Conservation (phyloP, 2,888 invertebrate genomes). For the Conops quadrifasciatus region DNA sequence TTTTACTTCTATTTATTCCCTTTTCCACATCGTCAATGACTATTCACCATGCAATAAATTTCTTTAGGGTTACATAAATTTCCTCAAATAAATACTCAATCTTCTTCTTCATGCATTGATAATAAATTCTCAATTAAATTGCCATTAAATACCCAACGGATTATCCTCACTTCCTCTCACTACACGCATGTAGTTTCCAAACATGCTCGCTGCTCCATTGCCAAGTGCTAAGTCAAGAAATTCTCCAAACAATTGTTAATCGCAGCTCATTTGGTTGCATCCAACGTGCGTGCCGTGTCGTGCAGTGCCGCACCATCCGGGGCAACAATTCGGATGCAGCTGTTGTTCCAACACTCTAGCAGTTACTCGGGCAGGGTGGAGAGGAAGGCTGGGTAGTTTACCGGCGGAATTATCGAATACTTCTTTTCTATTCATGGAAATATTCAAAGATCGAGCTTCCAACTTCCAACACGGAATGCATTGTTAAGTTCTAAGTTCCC, state of each 20-base stretch:
- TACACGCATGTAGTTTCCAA: no score
- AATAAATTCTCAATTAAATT: neutral
- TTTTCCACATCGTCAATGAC: no score
- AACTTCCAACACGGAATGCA: neutral
- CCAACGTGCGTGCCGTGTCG: constrained; percentile 9
- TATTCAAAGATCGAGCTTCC: neutral
- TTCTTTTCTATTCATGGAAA: neutral
- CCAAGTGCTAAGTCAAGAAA: constrained; percentile 13
- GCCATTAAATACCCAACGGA: neutral
- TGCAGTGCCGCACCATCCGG: neutral
- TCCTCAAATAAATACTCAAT: neutral
- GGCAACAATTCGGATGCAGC: no score
- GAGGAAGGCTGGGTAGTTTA: no score
- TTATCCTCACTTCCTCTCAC: no score
- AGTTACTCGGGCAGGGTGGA: no score
- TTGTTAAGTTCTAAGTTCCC: neutral
- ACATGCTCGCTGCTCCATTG: no score
- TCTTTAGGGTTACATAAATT: neutral
- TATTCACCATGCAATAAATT: no score
- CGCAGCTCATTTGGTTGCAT: constrained; percentile 43
- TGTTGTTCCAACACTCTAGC: no score
- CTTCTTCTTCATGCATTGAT: neutral
- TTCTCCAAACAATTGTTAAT: constrained; percentile 47
- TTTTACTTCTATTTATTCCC: no score
- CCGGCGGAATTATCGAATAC: neutral